Percentiles rank a stretch among this genome's conserved stretches.
phyloP scores from a whole-genome alignment of 2,797 vertebrate genomes.

The Parauchenoglanis ngamensis region DNA sequence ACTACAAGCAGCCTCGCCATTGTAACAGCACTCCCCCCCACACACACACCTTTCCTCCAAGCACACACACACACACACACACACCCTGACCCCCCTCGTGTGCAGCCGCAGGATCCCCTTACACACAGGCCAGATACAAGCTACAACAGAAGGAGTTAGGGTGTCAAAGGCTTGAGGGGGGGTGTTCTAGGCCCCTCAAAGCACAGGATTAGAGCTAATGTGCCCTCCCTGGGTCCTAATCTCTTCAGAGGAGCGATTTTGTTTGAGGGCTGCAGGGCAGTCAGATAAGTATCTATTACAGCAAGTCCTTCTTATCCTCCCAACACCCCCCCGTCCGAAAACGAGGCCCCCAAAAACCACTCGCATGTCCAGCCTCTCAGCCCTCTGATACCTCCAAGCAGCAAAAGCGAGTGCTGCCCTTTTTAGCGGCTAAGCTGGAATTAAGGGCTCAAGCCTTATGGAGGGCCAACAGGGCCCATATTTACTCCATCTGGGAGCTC shows the following conservation, averaged over 20 bases:
- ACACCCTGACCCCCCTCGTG: slow-evolving; percentile 60
- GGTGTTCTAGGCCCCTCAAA: slow-evolving; percentile 77
- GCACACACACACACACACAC: slow-evolving; percentile 55
- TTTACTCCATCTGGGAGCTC: slow-evolving; percentile 81
- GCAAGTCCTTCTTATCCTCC: slow-evolving; percentile 78
- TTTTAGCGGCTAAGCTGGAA: slow-evolving; percentile 80
- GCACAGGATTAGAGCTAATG: slow-evolving; percentile 86
- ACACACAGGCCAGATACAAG: slow-evolving; percentile 76
- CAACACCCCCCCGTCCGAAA: slow-evolving; percentile 68
- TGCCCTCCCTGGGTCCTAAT: slow-evolving; percentile 85
- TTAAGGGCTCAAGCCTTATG: slow-evolving; percentile 79
- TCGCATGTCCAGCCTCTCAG: slow-evolving; percentile 72
- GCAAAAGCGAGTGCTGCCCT: slow-evolving; percentile 78
- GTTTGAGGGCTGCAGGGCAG: slow-evolving; percentile 83
- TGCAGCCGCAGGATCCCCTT: slow-evolving; percentile 75
- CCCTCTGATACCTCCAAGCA: slow-evolving; percentile 75
- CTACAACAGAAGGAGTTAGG: slow-evolving; percentile 75
- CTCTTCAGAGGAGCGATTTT: slow-evolving; percentile 83
- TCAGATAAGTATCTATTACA: slow-evolving; percentile 89
- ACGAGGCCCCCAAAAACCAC: slow-evolving; percentile 78
- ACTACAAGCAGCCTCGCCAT: slow-evolving; percentile 75
- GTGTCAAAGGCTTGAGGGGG: slow-evolving; percentile 71
- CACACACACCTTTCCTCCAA: slow-evolving; percentile 55
- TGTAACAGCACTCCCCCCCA: slow-evolving; percentile 61
- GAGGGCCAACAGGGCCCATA: slow-evolving; percentile 75